A percentile compares a stretch with the other conserved stretches of the same genome.
phyloP scores from a whole-genome alignment of 2,888 invertebrate genomes.

The Agonopterix alstromeriana region DNA sequence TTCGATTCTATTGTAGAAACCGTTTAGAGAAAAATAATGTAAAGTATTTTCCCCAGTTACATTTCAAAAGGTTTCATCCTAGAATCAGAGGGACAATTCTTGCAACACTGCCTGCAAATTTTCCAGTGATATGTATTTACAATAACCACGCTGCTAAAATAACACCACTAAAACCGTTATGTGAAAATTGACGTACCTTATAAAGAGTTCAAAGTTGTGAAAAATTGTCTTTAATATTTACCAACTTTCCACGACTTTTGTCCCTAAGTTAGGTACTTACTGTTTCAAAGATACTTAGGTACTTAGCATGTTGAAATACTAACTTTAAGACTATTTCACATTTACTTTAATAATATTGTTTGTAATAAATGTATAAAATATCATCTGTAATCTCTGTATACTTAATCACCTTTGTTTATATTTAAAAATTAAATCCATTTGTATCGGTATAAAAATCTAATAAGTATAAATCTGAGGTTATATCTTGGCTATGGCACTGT shows the following conservation, averaged over 20 bases:
- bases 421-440: constrained; percentile 78
- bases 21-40: too few species aligned
- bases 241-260: constrained; percentile 32
- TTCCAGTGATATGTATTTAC: constrained; percentile 69
- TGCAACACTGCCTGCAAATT: constrained; percentile 46
- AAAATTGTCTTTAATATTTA: constrained; percentile 21
- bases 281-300: constrained; percentile 31
- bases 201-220: constrained; percentile 23
- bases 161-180: constrained; percentile 15
- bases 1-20: too few species aligned
- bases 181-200: constrained; percentile 2
- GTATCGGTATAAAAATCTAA: constrained; percentile 76
- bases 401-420: constrained; percentile 75
- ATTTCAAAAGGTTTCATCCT: too few species aligned
- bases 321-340: constrained; percentile 71
- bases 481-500: constrained; percentile 71
- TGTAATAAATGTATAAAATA: constrained; percentile 78
- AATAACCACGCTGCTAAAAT: constrained; percentile 41
- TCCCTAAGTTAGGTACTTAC: constrained; percentile 24
- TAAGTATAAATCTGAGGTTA: constrained; percentile 76
- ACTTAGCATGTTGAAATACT: constrained; percentile 56
- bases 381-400: constrained; percentile 77
- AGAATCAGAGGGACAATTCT: background rate
- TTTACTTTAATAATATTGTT: constrained; percentile 72
- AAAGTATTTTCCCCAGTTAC: too few species aligned